Evolutionary conservation across 2,113 vertebrate genomes (phyloP), one percentile per base, ranked within the genome.

Genomic region (Amia ocellicauda): DNA sequence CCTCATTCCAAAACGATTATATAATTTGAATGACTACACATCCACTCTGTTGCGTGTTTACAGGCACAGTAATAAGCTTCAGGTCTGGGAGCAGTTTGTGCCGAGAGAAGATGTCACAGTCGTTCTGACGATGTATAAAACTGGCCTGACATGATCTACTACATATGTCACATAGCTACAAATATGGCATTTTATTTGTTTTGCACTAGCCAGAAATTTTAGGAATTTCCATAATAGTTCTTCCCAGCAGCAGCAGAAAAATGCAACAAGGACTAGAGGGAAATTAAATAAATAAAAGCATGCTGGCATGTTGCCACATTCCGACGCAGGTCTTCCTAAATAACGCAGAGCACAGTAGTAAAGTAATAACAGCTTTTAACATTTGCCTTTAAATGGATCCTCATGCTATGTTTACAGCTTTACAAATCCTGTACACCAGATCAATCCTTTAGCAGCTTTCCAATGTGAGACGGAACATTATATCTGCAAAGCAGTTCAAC

Each of bases 1-100:
- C 49, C 62, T 55, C 29, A 63, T 55, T 63, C 62, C 62, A 63
- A 51, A 55, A 29, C 62, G 40, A 22, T 62, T 27, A 41, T 40
- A 50, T 62, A 47, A 62, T 22, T 53, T 16, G 26, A 41, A 23
- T 17, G n/a, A 19, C 20, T 19, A 47, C 8, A 29, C 51, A 41
- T 52, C 7, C 49, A 28, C 22, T 50, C 51, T 29, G 27, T 27
- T 27, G 13, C 2, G 11, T 22, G 19, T 20, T 3, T 26, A 24
- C 23, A 27, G n/a, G n/a, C n/a, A n/a, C n/a, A n/a, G n/a, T n/a
- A n/a, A n/a, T n/a, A n/a, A n/a, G n/a, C n/a, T n/a, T n/a, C 23
- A 53, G 51, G 22, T 49, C 14, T 17, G 16, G 3, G 16, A 16
- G 45, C 16, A 14, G 16, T 17, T 19, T 4, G 45, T 4, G 5